Evolutionary conservation across 2,888 invertebrate genomes (phyloP), one percentile per base, ranked within the genome.

Genomic region (Muschampia plurimacula): DNA sequence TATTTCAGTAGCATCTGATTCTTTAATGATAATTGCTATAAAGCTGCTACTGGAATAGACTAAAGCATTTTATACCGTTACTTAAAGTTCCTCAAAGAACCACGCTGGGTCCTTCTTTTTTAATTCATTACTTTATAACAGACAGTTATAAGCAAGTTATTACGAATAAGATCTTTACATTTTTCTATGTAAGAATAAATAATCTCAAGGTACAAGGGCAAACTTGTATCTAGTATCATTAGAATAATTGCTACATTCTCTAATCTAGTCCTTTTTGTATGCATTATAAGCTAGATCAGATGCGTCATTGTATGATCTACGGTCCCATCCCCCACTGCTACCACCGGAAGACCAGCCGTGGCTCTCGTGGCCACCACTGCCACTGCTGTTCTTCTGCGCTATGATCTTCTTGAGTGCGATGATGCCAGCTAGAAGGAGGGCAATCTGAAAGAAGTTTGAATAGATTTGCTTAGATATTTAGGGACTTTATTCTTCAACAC

Each of bases 351-450:
- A 93, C 88, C 95, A 95, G 8, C 96, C 95, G 60, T 94, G 93
- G 75, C 93, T 92, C 59, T 95, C 95, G 59, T 94, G 93, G 5
- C 94, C 90, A 44, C 95, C 92, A 15, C 95, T 95, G 44, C 89
- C 88, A 5, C 95, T 93, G 15, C 95, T 92, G 59, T 95, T 95
- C 86, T 97, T 97, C 81, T 96, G 95, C 0, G 96, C 95, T 83
- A 97, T 94, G 49, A 98, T 91, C 87, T 98, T 98, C 95, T 98
- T 98, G 65, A 98, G 87, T 0, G 97, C 96, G 82, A 98, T 97
- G 84, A 98, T 97, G 76, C 97, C 96, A 4, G 98, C 96, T 55
- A 98, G 91, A 9, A 98, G 95, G 1, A 98, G 92, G 0, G 98
- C 98, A 80, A 98, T 97, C 95, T 97, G 96, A 74, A 96, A 96